phyloP scores from a whole-genome alignment of 1,140 invertebrate species.

The Phenacoccus solenopsis region DNA sequence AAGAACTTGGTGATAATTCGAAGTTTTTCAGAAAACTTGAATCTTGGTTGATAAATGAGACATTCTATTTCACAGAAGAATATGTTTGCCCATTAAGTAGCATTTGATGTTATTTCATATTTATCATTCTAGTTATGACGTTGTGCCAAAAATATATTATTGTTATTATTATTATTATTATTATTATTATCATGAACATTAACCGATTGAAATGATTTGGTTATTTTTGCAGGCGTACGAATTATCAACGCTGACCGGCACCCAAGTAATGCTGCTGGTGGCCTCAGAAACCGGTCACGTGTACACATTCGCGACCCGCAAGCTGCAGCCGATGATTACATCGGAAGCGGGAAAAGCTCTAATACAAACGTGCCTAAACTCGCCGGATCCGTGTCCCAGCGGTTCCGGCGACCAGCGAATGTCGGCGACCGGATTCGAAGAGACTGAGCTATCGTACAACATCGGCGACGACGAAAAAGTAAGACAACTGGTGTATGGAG shows the following conservation, averaged over 20 bases:
- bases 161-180: not conserved
- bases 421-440: constrained; percentile 96
- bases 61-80: too few species aligned
- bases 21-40: too few species aligned
- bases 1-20: too few species aligned
- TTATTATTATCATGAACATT: constrained; percentile 16
- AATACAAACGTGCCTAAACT: constrained; percentile 97
- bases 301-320: constrained; percentile 97
- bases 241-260: constrained; percentile 94
- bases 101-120: too few species aligned
- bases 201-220: not conserved
- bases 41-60: too few species aligned
- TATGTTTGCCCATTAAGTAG: too few species aligned
- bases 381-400: constrained; percentile 79
- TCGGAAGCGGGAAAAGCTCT: constrained; percentile 96
- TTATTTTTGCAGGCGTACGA: constrained; percentile 79
- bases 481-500: constrained; percentile 78
- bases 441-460: constrained; percentile 94
- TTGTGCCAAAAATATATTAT: not conserved
- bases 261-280: constrained; percentile 94
- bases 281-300: constrained; percentile 96
- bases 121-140: too few species aligned
- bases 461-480: constrained; percentile 90
- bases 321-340: constrained; percentile 98
- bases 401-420: constrained; percentile 74